These are phyloP conservation scores for Alligator mississippiensis DNA, from an alignment of 2,113 vertebrate genomes.

Conservation along the genomic window DNA sequence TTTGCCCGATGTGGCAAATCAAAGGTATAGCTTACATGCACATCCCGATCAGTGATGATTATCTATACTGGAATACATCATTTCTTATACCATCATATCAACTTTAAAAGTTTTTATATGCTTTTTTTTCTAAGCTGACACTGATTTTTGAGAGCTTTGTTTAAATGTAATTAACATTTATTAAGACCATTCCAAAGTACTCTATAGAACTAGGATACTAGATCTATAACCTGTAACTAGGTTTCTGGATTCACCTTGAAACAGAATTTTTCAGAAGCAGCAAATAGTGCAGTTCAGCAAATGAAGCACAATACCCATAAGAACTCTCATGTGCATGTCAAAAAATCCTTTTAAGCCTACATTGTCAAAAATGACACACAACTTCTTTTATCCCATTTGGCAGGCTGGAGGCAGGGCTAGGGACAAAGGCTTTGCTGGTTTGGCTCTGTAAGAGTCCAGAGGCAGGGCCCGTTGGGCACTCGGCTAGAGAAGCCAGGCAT, in stretches of 20 bases:
- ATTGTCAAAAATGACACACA: background rate
- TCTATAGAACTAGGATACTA: background rate
- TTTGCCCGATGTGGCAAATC: background rate
- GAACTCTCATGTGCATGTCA: background rate
- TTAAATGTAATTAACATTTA: background rate
- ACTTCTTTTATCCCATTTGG: background rate
- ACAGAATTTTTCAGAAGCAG: background rate
- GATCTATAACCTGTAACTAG: background rate
- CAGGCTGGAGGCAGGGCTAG: background rate
- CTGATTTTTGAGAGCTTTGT: background rate
- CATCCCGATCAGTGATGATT: background rate
- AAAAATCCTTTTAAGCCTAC: background rate
- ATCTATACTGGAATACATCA: background rate
- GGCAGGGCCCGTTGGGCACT: background rate
- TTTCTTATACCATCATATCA: slow-evolving; percentile 4
- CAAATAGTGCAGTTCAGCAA: accelerated
- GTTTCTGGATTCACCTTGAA: background rate
- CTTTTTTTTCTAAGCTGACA: background rate
- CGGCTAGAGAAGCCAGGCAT: background rate
- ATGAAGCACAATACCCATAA: background rate
- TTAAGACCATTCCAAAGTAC: background rate
- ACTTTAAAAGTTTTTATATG: background rate
- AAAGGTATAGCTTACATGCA: background rate
- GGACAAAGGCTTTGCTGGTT: background rate
- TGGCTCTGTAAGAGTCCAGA: background rate